Conservation (phyloP, 2,888 invertebrate genomes). For the Dilophus febrilis region DNA sequence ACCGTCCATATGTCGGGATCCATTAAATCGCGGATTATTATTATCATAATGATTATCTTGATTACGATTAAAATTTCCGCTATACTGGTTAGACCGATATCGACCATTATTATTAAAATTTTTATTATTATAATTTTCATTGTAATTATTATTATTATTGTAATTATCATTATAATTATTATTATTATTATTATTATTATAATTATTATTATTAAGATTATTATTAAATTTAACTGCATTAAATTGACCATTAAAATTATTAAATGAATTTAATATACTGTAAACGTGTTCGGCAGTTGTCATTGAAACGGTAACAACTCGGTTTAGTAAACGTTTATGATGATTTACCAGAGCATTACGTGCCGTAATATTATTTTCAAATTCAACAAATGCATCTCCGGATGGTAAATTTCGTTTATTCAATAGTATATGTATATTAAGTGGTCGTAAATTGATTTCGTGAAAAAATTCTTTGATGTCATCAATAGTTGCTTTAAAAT, state of each 20-base stretch:
- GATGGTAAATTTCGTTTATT: conserved; percentile 52
- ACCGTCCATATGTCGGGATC: too few relatives aligned
- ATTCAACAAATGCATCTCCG: conserved; percentile 81
- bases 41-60: conserved; percentile 5
- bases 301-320: conserved; percentile 13
- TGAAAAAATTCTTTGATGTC: conserved; percentile 68
- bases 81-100: conserved; percentile 4
- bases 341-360: conserved; percentile 19
- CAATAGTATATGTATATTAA: conserved; percentile 59
- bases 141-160: conserved; percentile 2
- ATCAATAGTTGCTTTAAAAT: conserved; percentile 54
- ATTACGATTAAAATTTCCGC: background rate
- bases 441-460: conserved; percentile 57
- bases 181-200: background rate
- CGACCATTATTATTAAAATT: conserved; percentile 18
- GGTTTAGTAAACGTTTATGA: conserved; percentile 19
- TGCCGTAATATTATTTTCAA: conserved; percentile 52
- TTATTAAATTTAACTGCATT: background rate
- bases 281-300: conserved; percentile 7
- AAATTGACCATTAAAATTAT: background rate
- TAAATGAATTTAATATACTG: background rate
- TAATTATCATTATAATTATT: background rate
- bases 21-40: background rate
- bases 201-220: background rate
- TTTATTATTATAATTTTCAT: conserved; percentile 14